Percentiles rank a stretch among this genome's conserved stretches.
These are phyloP conservation scores for Phalacrocorax aristotelis DNA, from an alignment of 2,113 vertebrate genomes.

Conservation along the genomic window DNA sequence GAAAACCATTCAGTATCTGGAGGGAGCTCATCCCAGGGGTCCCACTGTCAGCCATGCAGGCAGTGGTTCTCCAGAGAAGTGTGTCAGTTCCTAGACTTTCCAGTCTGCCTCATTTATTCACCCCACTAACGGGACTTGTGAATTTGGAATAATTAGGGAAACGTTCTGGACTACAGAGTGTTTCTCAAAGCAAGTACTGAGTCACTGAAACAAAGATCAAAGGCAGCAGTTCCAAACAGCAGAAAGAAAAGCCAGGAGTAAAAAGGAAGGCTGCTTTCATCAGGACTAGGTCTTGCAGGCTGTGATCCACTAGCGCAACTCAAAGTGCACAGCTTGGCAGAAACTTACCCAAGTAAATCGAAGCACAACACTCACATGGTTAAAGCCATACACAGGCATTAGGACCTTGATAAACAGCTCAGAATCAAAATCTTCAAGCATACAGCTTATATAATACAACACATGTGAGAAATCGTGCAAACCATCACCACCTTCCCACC, in stretches of 20 bases:
- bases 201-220: conserved; percentile 25
- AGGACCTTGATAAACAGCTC: neutral
- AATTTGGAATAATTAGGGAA: conserved; percentile 1
- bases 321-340: neutral
- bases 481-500: neutral
- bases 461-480: neutral
- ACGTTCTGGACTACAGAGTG: neutral
- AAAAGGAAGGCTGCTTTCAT: neutral
- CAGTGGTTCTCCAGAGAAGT: neutral
- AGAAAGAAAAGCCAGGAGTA: neutral
- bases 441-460: neutral
- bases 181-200: neutral
- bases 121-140: neutral
- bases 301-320: neutral
- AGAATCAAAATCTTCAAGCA: neutral
- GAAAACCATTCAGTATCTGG: neutral
- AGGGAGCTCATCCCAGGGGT: neutral
- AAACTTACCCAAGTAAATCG: neutral
- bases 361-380: neutral
- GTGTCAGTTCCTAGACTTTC: neutral
- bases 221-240: neutral
- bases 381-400: neutral
- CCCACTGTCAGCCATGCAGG: neutral
- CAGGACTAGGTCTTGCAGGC: neutral
- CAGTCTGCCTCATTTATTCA: neutral